Evolutionary conservation across 2,888 invertebrate species (phyloP), one percentile per base, ranked within the genome.

Genomic region (Sycophila texana): DNA sequence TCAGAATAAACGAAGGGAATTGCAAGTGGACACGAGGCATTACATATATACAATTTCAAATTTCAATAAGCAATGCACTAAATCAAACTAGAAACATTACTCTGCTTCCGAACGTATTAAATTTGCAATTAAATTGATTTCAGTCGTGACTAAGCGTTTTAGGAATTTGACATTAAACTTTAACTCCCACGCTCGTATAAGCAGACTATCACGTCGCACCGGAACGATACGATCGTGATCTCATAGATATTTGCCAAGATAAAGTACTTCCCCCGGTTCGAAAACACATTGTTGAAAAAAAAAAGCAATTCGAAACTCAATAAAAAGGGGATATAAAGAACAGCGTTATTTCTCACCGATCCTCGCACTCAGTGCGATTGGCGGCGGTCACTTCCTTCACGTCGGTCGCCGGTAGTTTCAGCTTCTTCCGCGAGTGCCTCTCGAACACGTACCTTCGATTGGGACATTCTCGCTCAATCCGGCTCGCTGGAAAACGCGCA

Each of bases 401-500:
- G 87, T 96, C 96, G 7, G 95, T 94, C 58, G 95, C 91, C 16
- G 96, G 95, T 30, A 97, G 92, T 88, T 96, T 96, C 73, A 97
- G 90, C 83, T 96, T 96, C 87, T 96, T 97, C 18, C 96, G 92
- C 1, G 96, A 95, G 88, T 97, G 96, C 77, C 97, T 92, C 89
- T 97, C 97, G 87, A 97, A 97, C 12, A 97, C 95, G 90, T 97
- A 97, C 65, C 96, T 94, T 63, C 97, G 93, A 82, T 96, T 96
- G 0, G 97, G 96, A 85, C 97, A 97, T 90, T 97, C 96, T 72
- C 96, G 92, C 90, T 96, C 97, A 26, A 97, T 96, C 85, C 96
- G 94, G 89, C 95, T 96, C 7, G 97, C 95, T 95, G 49, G 16
- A 26, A 61, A 60, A 10, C 7, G 13, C 39, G 12, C 18, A 67